Percentiles rank a stretch among this genome's conserved stretches.
Evolutionary conservation across 1,140 invertebrate species (phyloP).

Genomic region (Ceratitis capitata): DNA sequence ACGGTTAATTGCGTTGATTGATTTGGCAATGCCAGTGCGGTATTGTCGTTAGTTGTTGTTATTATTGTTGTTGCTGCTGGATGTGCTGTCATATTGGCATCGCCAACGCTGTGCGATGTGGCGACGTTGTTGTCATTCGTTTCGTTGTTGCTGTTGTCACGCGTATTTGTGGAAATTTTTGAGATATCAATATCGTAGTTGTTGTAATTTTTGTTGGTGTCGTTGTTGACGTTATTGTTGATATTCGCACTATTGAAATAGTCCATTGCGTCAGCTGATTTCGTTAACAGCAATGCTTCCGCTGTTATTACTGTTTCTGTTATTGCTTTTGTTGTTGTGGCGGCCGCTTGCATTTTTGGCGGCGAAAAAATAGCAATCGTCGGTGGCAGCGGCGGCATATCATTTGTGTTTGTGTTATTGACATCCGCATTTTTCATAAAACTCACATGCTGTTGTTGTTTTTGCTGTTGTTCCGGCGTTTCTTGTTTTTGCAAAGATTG

Average conservation of each 20-base stretch:
- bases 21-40: neutral
- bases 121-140: neutral
- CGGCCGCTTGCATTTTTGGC: too few species aligned
- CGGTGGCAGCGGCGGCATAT: neutral
- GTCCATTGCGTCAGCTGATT: too few species aligned
- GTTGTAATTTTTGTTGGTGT: neutral
- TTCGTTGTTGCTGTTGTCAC: slow-evolving; percentile 3
- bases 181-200: neutral
- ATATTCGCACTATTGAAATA: too few species aligned
- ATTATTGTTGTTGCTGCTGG: too few species aligned
- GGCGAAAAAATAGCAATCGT: too few species aligned
- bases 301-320: neutral
- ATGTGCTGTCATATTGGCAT: slow-evolving; percentile 25
- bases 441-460: neutral
- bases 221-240: neutral
- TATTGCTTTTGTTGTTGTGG: neutral
- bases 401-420: neutral
- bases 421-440: neutral
- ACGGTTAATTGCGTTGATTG: neutral
- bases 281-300: too few species aligned
- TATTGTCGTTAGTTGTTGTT: neutral
- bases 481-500: neutral
- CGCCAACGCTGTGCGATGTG: neutral
- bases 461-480: neutral
- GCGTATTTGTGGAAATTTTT: too few species aligned